These are phyloP conservation scores for Acyrthosiphon pisum DNA, from an alignment of 1,140 invertebrate species.

Conservation along the genomic window DNA sequence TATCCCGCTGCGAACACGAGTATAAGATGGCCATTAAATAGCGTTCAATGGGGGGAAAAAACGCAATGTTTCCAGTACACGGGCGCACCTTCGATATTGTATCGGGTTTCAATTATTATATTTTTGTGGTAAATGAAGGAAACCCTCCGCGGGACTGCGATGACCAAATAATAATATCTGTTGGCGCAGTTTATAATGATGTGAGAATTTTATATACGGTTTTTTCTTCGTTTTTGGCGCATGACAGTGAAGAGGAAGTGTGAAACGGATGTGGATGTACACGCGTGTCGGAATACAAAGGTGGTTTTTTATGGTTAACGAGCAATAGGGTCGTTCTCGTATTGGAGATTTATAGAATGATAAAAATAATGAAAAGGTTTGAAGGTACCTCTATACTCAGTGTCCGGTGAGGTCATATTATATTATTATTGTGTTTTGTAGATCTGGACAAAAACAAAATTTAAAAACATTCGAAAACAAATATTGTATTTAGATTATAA, in stretches of 20 bases:
- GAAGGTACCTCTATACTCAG: too few species aligned
- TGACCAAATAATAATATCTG: conserved; percentile 48
- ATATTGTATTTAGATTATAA: too few species aligned
- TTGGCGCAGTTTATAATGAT: conserved; percentile 45
- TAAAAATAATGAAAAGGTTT: background rate
- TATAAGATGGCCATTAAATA: conserved; percentile 51
- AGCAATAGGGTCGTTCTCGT: conserved; percentile 26
- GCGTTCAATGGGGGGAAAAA: conserved; percentile 15
- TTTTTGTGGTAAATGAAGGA: conserved; percentile 51
- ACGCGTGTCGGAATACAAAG: conserved; percentile 42
- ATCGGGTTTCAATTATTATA: conserved; percentile 54
- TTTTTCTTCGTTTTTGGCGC: background rate
- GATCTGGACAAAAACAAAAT: background rate
- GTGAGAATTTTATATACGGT: background rate
- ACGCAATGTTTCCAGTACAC: conserved; percentile 5
- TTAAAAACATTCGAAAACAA: background rate
- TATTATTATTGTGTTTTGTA: background rate
- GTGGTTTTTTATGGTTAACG: conserved; percentile 36
- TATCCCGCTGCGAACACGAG: conserved; percentile 38
- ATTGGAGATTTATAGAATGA: background rate
- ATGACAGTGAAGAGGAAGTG: conserved; percentile 29
- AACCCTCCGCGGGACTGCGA: conserved; percentile 32
- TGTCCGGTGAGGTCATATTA: background rate
- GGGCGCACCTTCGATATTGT: conserved; percentile 7
- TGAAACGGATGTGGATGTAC: conserved; percentile 15